Conservation (phyloP, 2,888 invertebrate genomes). For the Ecdyonurus torrentis region DNA sequence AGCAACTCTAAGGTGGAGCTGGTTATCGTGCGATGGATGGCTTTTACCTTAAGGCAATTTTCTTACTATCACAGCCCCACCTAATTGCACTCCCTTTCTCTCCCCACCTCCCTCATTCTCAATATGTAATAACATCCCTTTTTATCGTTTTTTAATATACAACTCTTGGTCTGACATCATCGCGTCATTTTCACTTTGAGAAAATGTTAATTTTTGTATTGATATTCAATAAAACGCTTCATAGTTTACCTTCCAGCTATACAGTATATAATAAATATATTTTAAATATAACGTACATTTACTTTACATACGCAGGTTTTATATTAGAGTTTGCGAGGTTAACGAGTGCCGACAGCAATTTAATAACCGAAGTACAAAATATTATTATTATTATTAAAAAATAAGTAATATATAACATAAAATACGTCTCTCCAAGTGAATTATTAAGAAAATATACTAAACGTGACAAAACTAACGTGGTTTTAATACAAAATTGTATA, state of each 20-base stretch:
- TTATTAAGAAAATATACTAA: too few species aligned
- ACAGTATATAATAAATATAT: too few species aligned
- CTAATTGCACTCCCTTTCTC: background rate
- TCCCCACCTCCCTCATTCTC: background rate
- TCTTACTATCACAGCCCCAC: background rate
- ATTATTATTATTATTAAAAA: too few species aligned
- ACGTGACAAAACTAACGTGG: too few species aligned
- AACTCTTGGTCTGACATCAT: background rate
- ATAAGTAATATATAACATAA: too few species aligned
- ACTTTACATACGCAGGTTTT: too few species aligned
- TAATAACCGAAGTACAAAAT: too few species aligned
- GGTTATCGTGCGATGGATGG: background rate
- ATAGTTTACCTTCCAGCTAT: too few species aligned
- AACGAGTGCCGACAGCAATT: background rate
- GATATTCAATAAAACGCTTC: background rate
- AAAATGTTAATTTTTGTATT: background rate
- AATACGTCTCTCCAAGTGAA: too few species aligned
- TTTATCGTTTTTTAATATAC: background rate
- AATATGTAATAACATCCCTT: background rate
- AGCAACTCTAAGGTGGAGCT: background rate
- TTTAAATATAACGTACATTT: too few species aligned
- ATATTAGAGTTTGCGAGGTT: background rate
- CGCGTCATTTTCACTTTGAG: background rate
- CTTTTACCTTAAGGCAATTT: background rate
- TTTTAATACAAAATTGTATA: too few species aligned